phyloP scores from a whole-genome alignment of 2,113 vertebrate genomes.

The Xiphophorus maculatus region DNA sequence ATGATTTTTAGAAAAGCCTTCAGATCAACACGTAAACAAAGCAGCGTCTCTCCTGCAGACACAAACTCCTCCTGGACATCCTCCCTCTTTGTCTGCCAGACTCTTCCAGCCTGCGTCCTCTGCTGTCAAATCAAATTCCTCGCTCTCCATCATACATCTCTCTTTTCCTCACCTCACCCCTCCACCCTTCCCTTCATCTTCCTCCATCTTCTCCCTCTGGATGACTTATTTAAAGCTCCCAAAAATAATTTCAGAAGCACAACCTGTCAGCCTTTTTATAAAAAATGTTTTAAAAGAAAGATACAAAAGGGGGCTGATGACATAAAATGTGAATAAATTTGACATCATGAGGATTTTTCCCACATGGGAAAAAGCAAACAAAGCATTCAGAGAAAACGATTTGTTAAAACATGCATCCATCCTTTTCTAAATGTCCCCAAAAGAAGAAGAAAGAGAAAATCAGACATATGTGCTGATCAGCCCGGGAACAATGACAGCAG shows the following conservation, averaged over 20 bases:
- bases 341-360: not conserved
- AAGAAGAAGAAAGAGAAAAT: not conserved
- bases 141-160: conserved; percentile 43
- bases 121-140: conserved; percentile 51
- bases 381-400: not conserved
- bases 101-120: conserved; percentile 35
- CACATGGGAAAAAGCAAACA: conserved; percentile 18
- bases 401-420: no score
- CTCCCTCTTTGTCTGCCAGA: conserved; percentile 31
- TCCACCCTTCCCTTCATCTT: conserved; percentile 31
- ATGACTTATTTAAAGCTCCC: conserved; percentile 31
- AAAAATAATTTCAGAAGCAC: conserved; percentile 10
- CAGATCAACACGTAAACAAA: conserved; percentile 64
- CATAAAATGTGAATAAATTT: not conserved
- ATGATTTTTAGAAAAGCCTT: conserved; percentile 36
- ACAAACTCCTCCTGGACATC: conserved; percentile 18
- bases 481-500: conserved; percentile 50
- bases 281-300: no score
- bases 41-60: conserved; percentile 43
- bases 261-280: conserved; percentile 10
- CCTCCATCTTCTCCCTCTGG: conserved; percentile 31
- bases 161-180: conserved; percentile 21
- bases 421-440: not conserved
- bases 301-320: not conserved
- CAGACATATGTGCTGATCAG: not conserved